These are phyloP conservation scores for Dryadula phaetusa DNA, from an alignment of 2,888 invertebrate genomes.

Conservation along the genomic window DNA sequence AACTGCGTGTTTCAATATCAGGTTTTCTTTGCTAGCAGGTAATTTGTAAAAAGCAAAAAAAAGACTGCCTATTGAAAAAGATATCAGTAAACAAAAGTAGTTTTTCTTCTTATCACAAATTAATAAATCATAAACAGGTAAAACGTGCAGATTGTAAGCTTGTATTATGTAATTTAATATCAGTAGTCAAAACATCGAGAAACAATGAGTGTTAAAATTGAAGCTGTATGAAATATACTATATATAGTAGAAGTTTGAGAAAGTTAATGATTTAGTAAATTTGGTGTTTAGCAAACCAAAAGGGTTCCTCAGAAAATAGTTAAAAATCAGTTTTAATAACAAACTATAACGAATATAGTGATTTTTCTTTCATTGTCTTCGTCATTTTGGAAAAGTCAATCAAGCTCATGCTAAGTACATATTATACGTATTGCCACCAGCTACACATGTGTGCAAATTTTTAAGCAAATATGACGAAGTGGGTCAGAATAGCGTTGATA, in stretches of 20 bases:
- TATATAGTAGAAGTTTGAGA: neutral
- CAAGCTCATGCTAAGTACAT: no score
- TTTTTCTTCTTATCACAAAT: neutral
- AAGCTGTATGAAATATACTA: neutral
- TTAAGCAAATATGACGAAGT: no score
- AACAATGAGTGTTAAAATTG: neutral
- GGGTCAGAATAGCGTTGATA: no score
- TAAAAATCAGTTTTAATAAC: no score
- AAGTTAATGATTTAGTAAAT: neutral
- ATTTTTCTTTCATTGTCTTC: no score
- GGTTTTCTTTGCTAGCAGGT: neutral
- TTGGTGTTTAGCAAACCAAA: neutral
- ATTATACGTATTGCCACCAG: no score
- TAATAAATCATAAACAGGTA: neutral
- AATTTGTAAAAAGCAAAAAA: neutral
- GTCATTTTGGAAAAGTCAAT: no score
- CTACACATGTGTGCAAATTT: no score
- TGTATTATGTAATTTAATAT: neutral
- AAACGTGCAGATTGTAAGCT: neutral
- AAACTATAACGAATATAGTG: no score
- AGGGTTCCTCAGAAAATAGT: no score
- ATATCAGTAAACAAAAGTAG: neutral
- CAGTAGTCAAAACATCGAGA: neutral
- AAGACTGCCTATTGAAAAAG: neutral
- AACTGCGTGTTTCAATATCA: neutral